phyloP scores from a whole-genome alignment of 1,140 invertebrate species.

The Ganaspis sp. region DNA sequence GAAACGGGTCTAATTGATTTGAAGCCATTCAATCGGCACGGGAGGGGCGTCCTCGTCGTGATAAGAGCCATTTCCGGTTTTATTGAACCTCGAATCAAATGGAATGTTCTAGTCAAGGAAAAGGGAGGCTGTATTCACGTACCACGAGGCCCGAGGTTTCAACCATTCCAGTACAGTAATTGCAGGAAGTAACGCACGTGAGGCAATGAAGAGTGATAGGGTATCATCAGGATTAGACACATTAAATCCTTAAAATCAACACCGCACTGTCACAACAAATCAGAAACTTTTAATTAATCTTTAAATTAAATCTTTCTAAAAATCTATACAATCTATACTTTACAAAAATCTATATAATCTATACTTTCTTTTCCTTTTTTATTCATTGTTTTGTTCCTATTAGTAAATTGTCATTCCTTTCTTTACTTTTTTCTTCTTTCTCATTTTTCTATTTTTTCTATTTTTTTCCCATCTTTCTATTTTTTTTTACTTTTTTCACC shows the following conservation, averaged over 20 bases:
- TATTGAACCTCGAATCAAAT: conserved; percentile 39
- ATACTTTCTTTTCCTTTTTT: too few species aligned
- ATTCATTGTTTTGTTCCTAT: too few species aligned
- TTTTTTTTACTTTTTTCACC: too few species aligned
- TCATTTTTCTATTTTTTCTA: too few species aligned
- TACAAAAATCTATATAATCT: too few species aligned
- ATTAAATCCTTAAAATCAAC: neutral
- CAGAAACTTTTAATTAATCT: too few species aligned
- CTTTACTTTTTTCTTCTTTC: too few species aligned
- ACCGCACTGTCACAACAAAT: neutral
- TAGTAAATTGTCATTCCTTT: too few species aligned
- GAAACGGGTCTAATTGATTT: conserved; percentile 51
- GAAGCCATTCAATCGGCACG: conserved; percentile 44
- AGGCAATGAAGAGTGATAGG: conserved; percentile 50
- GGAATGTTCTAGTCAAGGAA: conserved; percentile 34
- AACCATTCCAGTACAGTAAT: conserved; percentile 46
- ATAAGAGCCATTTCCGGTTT: conserved; percentile 54
- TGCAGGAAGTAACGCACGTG: conserved; percentile 55
- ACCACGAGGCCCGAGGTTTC: neutral
- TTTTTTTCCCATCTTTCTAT: too few species aligned
- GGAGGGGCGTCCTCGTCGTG: conserved; percentile 1
- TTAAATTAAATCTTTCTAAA: too few species aligned
- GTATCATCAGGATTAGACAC: conserved; percentile 32
- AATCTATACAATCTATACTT: too few species aligned
- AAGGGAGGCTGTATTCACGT: conserved; percentile 40